These are phyloP conservation scores for Eustalomyia histrio DNA, from an alignment of 2,888 invertebrate species.

Conservation along the genomic window DNA sequence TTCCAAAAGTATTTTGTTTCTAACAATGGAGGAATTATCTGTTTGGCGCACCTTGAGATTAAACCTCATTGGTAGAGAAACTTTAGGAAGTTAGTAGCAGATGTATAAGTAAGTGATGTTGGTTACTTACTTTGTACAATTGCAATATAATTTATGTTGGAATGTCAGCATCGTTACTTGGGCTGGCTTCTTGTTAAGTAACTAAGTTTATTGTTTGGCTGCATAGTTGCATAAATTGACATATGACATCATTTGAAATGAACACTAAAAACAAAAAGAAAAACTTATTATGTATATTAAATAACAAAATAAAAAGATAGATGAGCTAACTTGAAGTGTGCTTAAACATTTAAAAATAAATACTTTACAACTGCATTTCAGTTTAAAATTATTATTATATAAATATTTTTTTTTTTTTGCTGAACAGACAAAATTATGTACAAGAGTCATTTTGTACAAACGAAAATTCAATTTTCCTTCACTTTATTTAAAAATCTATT, in stretches of 20 bases:
- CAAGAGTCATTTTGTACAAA: too few relatives aligned
- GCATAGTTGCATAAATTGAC: constrained; percentile 46
- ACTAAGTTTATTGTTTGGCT: background rate
- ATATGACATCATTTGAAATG: constrained; percentile 57
- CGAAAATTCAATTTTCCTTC: too few relatives aligned
- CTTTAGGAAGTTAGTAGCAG: background rate
- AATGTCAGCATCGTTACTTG: background rate
- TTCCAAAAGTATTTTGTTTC: too few relatives aligned
- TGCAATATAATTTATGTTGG: background rate
- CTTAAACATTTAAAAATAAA: background rate
- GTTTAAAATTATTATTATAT: too few relatives aligned
- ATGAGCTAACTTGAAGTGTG: constrained; percentile 22
- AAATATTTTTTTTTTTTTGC: too few relatives aligned
- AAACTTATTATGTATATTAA: constrained; percentile 10
- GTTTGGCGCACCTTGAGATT: background rate
- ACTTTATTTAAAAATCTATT: too few relatives aligned
- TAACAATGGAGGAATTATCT: too few relatives aligned
- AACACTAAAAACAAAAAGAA: constrained; percentile 4
- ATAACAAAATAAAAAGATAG: constrained; percentile 8
- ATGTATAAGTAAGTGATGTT: background rate
- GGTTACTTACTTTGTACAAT: constrained; percentile 3
- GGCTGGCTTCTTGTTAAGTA: background rate
- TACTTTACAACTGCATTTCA: background rate
- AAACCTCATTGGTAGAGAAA: background rate
- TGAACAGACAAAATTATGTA: too few relatives aligned